Conservation (phyloP, 2,888 invertebrate genomes). For the Chymomyza fuscimana region DNA sequence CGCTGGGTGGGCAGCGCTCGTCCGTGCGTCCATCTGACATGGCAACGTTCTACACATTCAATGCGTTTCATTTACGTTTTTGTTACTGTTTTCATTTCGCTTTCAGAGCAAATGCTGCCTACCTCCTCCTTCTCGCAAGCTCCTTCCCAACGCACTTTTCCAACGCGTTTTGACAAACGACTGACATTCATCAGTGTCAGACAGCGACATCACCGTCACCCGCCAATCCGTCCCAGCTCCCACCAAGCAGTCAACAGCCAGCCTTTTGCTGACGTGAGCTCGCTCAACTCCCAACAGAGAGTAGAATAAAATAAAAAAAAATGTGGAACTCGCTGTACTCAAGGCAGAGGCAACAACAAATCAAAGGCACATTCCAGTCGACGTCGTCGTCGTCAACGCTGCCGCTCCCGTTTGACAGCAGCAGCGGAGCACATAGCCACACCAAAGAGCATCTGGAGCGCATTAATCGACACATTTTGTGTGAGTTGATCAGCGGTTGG, state of each 20-base stretch:
- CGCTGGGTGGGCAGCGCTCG: background rate
- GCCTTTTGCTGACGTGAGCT: background rate
- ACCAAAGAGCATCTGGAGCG: slow-evolving; percentile 66
- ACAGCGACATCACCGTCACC: slow-evolving; percentile 27
- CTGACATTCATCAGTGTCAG: slow-evolving; percentile 78
- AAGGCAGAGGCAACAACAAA: slow-evolving; percentile 56
- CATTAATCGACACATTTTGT: slow-evolving; percentile 73
- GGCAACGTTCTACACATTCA: slow-evolving; percentile 34
- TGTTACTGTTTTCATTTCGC: slow-evolving; percentile 59
- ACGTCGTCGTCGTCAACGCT: slow-evolving; percentile 38
- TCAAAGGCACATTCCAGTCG: slow-evolving; percentile 68
- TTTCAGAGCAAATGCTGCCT: slow-evolving; percentile 21
- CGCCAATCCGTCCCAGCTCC: slow-evolving; percentile 6
- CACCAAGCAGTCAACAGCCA: background rate
- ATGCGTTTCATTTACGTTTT: slow-evolving; percentile 51
- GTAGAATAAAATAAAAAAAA: background rate
- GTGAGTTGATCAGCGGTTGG: slow-evolving; percentile 54
- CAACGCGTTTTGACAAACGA: slow-evolving; percentile 77
- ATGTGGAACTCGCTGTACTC: slow-evolving; percentile 29
- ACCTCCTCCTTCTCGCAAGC: background rate
- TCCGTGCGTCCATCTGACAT: background rate
- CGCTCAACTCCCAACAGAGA: slow-evolving; percentile 9
- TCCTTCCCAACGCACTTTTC: slow-evolving; percentile 51
- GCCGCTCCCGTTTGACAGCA: slow-evolving; percentile 15
- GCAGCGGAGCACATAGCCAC: slow-evolving; percentile 8